These are phyloP conservation scores for Hystrix cristata DNA, from an alignment of 2,113 vertebrate genomes.

Conservation along the genomic window DNA sequence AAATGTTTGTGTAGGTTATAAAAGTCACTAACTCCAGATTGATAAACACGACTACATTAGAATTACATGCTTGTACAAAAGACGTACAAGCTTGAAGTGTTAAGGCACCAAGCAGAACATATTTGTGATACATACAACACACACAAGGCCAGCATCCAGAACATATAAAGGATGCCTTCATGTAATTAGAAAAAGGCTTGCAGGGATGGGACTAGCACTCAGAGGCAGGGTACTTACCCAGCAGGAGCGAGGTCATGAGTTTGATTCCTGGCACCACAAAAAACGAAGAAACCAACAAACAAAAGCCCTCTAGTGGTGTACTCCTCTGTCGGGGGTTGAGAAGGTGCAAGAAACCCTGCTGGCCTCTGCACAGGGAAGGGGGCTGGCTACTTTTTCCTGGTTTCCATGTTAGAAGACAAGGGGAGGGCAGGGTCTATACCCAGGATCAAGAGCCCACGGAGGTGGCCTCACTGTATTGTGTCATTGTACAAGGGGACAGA, in stretches of 20 bases:
- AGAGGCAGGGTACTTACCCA: background rate
- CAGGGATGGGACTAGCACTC: background rate
- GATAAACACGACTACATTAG: background rate
- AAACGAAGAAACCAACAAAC: background rate
- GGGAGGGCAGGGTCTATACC: accelerated
- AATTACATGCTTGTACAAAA: background rate
- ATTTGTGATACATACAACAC: background rate
- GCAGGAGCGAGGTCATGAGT: background rate
- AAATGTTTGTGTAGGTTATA: background rate
- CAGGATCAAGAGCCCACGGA: no score
- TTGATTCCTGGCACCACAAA: background rate
- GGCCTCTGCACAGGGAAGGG: no score
- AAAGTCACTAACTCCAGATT: background rate
- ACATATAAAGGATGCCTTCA: background rate
- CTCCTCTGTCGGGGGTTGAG: background rate
- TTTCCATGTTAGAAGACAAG: background rate
- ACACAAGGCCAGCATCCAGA: background rate
- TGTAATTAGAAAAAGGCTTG: background rate
- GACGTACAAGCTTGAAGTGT: background rate
- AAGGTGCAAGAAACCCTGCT: background rate
- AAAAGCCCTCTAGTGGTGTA: background rate
- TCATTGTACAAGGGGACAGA: background rate
- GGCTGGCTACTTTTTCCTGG: background rate
- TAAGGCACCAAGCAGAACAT: background rate
- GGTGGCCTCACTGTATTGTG: no score